Conservation (phyloP, 2,888 invertebrate species). For the Catocala fraxini region DNA sequence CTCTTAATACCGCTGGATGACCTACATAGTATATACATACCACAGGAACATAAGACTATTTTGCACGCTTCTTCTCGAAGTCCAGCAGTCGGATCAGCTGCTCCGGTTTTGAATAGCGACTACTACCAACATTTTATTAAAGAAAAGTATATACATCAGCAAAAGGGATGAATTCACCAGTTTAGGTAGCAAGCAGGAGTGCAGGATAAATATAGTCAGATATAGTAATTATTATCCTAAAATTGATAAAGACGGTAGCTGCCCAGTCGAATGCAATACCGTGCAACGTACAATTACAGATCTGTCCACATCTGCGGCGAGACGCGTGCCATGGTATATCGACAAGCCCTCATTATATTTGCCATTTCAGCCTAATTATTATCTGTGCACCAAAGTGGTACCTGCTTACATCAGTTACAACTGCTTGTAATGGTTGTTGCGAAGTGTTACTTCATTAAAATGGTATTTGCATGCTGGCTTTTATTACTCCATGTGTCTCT, state of each 20-base stretch:
- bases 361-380: slow-evolving; percentile 59
- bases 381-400: slow-evolving; percentile 24
- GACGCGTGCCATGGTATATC: slow-evolving; percentile 6
- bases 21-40: no score
- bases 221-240: no score
- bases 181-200: no score
- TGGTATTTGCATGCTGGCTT: neutral
- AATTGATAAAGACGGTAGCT: slow-evolving; percentile 8
- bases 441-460: slow-evolving; percentile 21
- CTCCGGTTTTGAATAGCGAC: no score
- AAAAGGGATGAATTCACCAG: neutral
- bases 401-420: neutral
- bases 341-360: slow-evolving; percentile 61
- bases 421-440: slow-evolving; percentile 11
- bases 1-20: no score
- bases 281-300: slow-evolving; percentile 18
- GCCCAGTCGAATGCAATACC: neutral
- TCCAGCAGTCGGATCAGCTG: no score
- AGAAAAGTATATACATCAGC: no score
- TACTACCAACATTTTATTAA: no score
- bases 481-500: no score
- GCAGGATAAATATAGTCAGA: no score
- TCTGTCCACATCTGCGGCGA: slow-evolving; percentile 13
- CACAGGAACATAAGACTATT: no score
- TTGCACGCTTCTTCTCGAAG: no score